Evolutionary conservation across 2,797 vertebrate species (phyloP).

Genomic region (Enteromius thamalakanensis): DNA sequence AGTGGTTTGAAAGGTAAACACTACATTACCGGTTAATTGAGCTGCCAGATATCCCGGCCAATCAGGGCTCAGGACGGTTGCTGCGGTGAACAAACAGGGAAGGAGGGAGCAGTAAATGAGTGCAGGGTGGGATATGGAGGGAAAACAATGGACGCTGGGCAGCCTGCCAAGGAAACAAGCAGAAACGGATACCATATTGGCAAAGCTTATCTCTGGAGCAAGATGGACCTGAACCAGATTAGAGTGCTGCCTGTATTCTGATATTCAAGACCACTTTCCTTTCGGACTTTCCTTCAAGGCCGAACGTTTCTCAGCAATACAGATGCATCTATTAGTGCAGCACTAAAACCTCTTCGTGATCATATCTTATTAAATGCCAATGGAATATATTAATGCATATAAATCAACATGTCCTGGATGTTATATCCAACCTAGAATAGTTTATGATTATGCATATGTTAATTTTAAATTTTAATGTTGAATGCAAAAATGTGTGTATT

Average conservation of each 20-base stretch:
- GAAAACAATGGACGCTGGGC: slow-evolving; percentile 60
- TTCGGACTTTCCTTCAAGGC: slow-evolving; percentile 52
- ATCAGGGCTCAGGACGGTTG: slow-evolving; percentile 55
- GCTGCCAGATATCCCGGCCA: slow-evolving; percentile 60
- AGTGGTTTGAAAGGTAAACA: slow-evolving; percentile 66
- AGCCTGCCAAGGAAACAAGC: slow-evolving; percentile 55
- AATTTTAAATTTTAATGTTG: not conserved
- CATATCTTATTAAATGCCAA: not conserved
- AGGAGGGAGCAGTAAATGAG: slow-evolving; percentile 63
- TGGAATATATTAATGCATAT: not conserved
- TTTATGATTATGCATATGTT: not conserved
- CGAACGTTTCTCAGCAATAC: not conserved
- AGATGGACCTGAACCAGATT: slow-evolving; percentile 44
- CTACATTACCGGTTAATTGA: slow-evolving; percentile 62
- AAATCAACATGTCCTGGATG: not conserved
- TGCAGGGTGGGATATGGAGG: slow-evolving; percentile 58
- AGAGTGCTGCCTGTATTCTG: slow-evolving; percentile 61
- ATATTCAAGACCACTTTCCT: slow-evolving; percentile 66
- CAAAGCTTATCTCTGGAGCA: slow-evolving; percentile 56
- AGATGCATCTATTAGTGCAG: not conserved
- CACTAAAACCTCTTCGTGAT: not conserved
- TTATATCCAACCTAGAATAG: not conserved
- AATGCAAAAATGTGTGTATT: not conserved
- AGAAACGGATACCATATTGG: slow-evolving; percentile 60
- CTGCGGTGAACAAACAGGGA: slow-evolving; percentile 69